A percentile compares a stretch with the other conserved stretches of the same genome.
Conservation (phyloP, 2,113 vertebrate species). For the Vicugna pacos region DNA sequence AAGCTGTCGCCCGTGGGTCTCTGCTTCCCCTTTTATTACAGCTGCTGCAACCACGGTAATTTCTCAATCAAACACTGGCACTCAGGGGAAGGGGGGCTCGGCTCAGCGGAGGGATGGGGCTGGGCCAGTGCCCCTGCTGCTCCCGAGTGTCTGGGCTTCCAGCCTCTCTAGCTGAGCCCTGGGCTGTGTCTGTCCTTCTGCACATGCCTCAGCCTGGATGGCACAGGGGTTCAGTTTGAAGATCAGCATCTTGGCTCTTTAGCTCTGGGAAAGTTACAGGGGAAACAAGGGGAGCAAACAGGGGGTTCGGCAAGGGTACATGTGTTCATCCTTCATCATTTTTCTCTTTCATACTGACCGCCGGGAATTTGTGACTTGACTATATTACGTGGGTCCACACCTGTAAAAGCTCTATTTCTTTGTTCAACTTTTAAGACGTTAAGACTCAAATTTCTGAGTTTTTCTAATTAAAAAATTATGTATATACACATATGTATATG, state of each 20-base stretch:
- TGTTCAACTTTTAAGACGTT: neutral
- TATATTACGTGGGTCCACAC: neutral
- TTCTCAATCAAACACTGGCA: slow-evolving; percentile 64
- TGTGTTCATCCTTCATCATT: neutral
- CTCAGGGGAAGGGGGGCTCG: neutral
- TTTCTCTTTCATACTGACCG: neutral
- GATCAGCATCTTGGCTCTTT: neutral
- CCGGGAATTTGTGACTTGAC: neutral
- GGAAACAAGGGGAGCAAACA: neutral
- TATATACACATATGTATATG: no score
- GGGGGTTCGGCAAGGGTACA: neutral
- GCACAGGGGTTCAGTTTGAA: neutral
- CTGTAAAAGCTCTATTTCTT: neutral
- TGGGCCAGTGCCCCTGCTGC: neutral
- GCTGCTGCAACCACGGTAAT: neutral
- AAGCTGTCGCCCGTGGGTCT: slow-evolving; percentile 14
- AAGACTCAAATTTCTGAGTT: neutral
- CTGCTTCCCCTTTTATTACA: slow-evolving; percentile 57
- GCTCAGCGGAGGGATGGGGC: neutral
- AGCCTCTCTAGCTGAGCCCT: neutral
- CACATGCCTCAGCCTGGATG: neutral
- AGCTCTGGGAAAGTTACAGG: neutral
- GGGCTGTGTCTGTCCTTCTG: neutral
- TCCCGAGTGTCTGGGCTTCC: neutral
- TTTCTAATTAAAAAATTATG: neutral